Base-by-base conservation (phyloP, 30 jellyfish, hydroid and myxozoan species). In the Hydractinia symbiolongicarpus region DNA sequence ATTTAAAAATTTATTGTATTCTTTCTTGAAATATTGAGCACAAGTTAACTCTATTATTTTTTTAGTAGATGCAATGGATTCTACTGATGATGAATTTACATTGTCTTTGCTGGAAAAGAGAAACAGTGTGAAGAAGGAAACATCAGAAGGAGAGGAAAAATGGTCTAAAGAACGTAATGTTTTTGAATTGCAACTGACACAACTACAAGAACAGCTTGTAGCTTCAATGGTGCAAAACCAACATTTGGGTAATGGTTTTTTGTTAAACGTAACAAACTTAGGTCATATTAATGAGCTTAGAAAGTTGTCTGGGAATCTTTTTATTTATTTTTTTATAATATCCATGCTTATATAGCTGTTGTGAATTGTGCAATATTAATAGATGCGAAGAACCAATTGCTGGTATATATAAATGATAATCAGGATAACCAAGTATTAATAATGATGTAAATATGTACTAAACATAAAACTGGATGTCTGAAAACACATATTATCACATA, bases 151-250 rank as follows among this genome's bases (percentile, higher is more conserved):
- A 7, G 13, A 71, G 40, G 80, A 71, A 8, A 58, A 13, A 19
- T 90, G 97, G 97, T 83, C 76, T 49, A 74, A 85, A 60, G 97
- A 90, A 21, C 70, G 90, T 40, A 67, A 88, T 6, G 78, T 90
- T 62, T 90, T 73, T 54, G 97, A 90, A 81, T 62, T 90, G 67
- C 97, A 90, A 72, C 82, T 90, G 13, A 90, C 73, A 57, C 97
- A 90, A 58, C 78, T 90, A 71, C 97, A 90, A 79, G 97, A 90
- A 74, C 97, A 90, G 72, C 83, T 90, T 7, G 97, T 90, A 20
- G 97, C 95, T 57, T 80, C 97, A 7, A 90, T 90, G 94, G 89
- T 90, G 40, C 96, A 90, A 54, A 90, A 90, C 79, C 97, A 90
- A 77, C 87, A 90, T n/a, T 89, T 85, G 52, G 96, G 97, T 90